Evolutionary conservation across 2,888 invertebrate species (phyloP).

Genomic region (Leptogaster cylindrica): DNA sequence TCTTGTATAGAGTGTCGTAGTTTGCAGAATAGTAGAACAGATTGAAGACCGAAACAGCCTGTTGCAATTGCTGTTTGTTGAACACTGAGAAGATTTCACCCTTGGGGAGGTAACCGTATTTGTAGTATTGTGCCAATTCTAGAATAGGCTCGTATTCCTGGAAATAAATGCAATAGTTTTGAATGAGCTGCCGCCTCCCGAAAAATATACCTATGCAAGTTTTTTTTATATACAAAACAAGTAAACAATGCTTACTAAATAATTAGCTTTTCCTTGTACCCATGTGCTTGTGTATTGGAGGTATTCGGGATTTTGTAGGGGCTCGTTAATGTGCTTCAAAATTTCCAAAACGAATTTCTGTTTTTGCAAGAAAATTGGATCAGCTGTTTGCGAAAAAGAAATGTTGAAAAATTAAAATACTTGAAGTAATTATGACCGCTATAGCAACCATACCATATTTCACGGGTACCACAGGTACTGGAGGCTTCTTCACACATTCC

Average conservation of each 20-base stretch:
- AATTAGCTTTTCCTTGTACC: slow-evolving; percentile 38
- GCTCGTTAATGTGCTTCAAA: slow-evolving; percentile 44
- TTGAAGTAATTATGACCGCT: not conserved
- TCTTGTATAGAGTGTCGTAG: slow-evolving; percentile 68
- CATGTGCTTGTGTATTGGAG: slow-evolving; percentile 3
- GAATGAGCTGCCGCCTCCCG: no score
- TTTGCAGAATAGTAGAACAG: slow-evolving; percentile 68
- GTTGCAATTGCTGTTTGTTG: slow-evolving; percentile 63
- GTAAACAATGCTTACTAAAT: slow-evolving; percentile 30
- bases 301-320: slow-evolving; percentile 38
- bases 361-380: slow-evolving; percentile 59
- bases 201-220: no score
- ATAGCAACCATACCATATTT: slow-evolving; percentile 31
- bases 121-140: slow-evolving; percentile 26
- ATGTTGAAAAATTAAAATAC: not conserved
- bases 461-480: slow-evolving; percentile 39
- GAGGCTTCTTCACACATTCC: not conserved
- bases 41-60: slow-evolving; percentile 66
- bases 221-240: not conserved
- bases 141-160: slow-evolving; percentile 40
- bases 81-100: slow-evolving; percentile 64
- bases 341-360: slow-evolving; percentile 61
- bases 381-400: no score
- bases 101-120: slow-evolving; percentile 62
- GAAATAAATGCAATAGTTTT: not conserved